Conservation (phyloP, 2,113 vertebrate species). For the Isurus oxyrinchus region DNA sequence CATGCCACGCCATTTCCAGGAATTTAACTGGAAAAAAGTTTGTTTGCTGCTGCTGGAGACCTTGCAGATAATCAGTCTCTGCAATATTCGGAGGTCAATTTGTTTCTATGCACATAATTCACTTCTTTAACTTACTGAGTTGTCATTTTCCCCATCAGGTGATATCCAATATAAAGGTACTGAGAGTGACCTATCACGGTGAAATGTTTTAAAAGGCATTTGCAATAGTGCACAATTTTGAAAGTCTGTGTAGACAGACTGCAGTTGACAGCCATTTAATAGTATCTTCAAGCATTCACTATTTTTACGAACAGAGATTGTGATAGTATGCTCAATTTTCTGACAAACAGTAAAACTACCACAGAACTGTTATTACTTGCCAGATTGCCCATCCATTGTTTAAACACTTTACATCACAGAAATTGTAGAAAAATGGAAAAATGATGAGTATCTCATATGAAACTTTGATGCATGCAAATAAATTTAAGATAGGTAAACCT, state of each 20-base stretch:
- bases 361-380: neutral
- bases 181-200: neutral
- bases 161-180: neutral
- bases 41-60: neutral
- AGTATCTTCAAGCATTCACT: neutral
- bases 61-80: neutral
- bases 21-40: conserved; percentile 40
- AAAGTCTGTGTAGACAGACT: neutral
- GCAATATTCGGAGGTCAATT: neutral
- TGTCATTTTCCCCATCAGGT: neutral
- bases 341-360: neutral
- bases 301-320: neutral
- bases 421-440: neutral
- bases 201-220: neutral
- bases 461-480: neutral
- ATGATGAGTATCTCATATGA: neutral
- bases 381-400: neutral
- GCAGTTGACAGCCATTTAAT: neutral
- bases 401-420: neutral
- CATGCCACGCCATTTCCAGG: conserved; percentile 42
- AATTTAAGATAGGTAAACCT: neutral
- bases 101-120: neutral
- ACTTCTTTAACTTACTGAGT: neutral
- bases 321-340: neutral
- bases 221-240: neutral